A percentile compares a stretch with the other conserved stretches of the same genome.
phyloP scores from a whole-genome alignment of 2,888 invertebrate species.

The Nemoura dubitans region DNA sequence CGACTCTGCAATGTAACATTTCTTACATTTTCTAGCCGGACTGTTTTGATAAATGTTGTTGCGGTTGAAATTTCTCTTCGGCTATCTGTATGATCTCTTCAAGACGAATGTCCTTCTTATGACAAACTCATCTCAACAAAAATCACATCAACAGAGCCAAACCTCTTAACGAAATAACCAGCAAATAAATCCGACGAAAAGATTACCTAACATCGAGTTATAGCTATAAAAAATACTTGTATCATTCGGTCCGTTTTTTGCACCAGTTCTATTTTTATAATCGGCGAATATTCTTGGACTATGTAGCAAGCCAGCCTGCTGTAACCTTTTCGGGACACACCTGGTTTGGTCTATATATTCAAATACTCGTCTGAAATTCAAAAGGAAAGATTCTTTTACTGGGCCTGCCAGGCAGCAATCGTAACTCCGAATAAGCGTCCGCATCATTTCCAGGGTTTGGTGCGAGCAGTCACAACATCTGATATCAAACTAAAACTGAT shows the following conservation, averaged over 20 bases:
- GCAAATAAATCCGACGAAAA: not conserved
- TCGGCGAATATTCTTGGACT: not conserved
- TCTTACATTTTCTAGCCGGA: not conserved
- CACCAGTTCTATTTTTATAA: slow-evolving; percentile 4
- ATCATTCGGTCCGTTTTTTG: not conserved
- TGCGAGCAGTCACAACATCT: too few species aligned
- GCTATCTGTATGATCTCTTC: not conserved
- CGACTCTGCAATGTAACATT: not conserved
- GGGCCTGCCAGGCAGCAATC: too few species aligned
- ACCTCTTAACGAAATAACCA: not conserved
- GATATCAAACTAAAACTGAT: too few species aligned
- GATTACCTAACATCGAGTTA: not conserved
- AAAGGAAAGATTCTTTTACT: too few species aligned
- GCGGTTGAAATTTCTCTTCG: not conserved
- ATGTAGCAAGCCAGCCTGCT: not conserved
- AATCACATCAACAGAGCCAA: not conserved
- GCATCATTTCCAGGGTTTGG: too few species aligned
- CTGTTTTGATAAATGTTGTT: not conserved
- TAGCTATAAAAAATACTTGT: not conserved
- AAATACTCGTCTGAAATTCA: not conserved
- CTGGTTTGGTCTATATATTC: not conserved
- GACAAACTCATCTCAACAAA: not conserved
- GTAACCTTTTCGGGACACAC: not conserved
- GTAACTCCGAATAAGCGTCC: too few species aligned
- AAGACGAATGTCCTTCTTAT: not conserved